Evolutionary conservation across 2,888 invertebrate genomes (phyloP).

Genomic region (Tetranychus truncatus): DNA sequence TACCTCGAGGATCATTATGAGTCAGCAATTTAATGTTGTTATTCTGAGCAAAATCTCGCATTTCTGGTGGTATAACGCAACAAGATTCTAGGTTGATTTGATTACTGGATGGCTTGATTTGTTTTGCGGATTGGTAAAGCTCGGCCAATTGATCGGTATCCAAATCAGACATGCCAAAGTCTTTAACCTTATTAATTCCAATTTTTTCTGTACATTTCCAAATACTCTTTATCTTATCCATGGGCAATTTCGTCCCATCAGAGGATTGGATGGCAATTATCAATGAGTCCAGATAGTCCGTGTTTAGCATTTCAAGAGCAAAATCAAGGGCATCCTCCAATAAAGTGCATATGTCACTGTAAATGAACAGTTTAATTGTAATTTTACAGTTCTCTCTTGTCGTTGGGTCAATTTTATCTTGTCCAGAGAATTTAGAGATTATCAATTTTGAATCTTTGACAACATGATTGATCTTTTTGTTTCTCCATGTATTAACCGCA

Average conservation of each 20-base stretch:
- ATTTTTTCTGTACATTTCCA: constrained; percentile 55
- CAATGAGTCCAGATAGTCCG: constrained; percentile 57
- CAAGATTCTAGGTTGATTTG: constrained; percentile 83
- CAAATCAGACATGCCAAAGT: constrained; percentile 73
- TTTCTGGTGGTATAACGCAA: constrained; percentile 60
- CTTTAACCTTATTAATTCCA: constrained; percentile 43
- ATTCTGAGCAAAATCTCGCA: constrained; percentile 71
- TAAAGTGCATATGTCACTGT: constrained; percentile 45
- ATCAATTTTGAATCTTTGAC: neutral
- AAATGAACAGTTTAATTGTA: constrained; percentile 59
- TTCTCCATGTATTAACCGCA: neutral
- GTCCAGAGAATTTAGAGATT: neutral
- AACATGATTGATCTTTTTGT: neutral
- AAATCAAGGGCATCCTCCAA: constrained; percentile 47
- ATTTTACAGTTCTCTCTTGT: constrained; percentile 11
- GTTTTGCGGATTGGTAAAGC: constrained; percentile 51
- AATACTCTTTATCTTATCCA: constrained; percentile 50
- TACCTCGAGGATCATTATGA: constrained; percentile 80
- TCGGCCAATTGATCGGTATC: constrained; percentile 57
- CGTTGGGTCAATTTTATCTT: neutral
- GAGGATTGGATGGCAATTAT: constrained; percentile 47
- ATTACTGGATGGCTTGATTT: constrained; percentile 63
- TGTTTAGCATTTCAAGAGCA: constrained; percentile 53
- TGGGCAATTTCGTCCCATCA: constrained; percentile 25
- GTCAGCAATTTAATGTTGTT: constrained; percentile 81